These are phyloP conservation scores for Promerops cafer DNA, from an alignment of 2,113 vertebrate genomes.

Conservation along the genomic window DNA sequence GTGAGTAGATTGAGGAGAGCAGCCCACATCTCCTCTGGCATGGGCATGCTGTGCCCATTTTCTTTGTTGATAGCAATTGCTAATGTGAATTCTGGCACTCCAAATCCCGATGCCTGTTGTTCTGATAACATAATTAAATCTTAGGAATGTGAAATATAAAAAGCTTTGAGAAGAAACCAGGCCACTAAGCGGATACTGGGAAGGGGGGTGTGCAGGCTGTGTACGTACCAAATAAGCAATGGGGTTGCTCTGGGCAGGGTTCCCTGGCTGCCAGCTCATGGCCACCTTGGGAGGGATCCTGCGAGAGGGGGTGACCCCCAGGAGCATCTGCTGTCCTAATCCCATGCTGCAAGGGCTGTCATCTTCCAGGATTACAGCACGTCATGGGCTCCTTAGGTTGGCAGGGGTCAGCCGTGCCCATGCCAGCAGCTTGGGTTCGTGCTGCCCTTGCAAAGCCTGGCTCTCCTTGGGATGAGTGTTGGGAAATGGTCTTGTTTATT, in stretches of 20 bases:
- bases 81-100: slow-evolving; percentile 63
- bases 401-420: background rate
- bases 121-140: slow-evolving; percentile 65
- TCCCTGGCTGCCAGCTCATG: background rate
- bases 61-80: slow-evolving; percentile 60
- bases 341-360: background rate
- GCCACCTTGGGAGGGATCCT: fast-evolving
- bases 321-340: background rate
- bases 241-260: background rate
- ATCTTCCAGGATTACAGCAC: background rate
- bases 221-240: background rate
- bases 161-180: slow-evolving; percentile 47
- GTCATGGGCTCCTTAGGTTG: background rate
- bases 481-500: background rate
- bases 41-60: slow-evolving; percentile 61
- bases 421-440: background rate
- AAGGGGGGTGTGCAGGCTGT: background rate
- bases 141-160: slow-evolving; percentile 54
- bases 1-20: slow-evolving; percentile 44
- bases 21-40: slow-evolving; percentile 55
- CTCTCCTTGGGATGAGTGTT: background rate
- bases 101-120: slow-evolving; percentile 52
- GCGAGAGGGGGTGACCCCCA: background rate
- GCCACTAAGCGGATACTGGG: background rate
- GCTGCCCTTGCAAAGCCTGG: background rate